Evolutionary conservation across 2,888 invertebrate genomes (phyloP).

Genomic region (Pollenia labialis): DNA sequence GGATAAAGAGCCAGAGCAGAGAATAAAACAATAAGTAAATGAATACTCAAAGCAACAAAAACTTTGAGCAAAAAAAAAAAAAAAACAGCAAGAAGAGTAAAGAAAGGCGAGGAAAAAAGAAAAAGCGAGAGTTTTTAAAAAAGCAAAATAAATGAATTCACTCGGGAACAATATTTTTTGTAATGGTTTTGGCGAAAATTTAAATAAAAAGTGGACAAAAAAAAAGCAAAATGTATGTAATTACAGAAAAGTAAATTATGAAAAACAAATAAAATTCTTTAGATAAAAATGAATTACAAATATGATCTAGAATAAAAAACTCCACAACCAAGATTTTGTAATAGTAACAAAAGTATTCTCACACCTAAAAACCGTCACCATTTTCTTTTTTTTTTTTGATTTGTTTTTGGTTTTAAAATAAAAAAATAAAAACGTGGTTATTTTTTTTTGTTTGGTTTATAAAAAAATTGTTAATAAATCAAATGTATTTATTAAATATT

Average conservation of each 20-base stretch:
- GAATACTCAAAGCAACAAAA: constrained; percentile 9
- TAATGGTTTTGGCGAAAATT: background rate
- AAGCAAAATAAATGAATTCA: background rate
- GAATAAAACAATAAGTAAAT: background rate
- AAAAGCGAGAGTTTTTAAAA: too few species aligned
- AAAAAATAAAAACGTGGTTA: constrained; percentile 62
- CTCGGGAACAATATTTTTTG: background rate
- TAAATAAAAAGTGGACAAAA: too few species aligned
- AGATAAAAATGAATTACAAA: constrained; percentile 18
- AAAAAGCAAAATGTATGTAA: too few species aligned
- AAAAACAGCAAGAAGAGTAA: background rate
- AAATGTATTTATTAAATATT: constrained; percentile 71
- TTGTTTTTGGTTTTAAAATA: constrained; percentile 13
- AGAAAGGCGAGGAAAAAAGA: background rate
- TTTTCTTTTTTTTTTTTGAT: constrained; percentile 32
- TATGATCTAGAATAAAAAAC: constrained; percentile 29
- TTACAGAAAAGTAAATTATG: too few species aligned
- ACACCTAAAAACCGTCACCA: constrained; percentile 62
- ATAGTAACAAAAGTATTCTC: constrained; percentile 51
- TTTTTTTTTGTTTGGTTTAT: constrained; percentile 62
- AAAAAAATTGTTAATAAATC: constrained; percentile 72
- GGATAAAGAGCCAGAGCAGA: background rate
- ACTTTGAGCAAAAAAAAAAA: background rate
- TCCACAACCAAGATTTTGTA: constrained; percentile 73
- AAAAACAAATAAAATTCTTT: background rate